Base-by-base conservation (phyloP, 2,113 vertebrate genomes). In the Pomatorhinus ruficollis region DNA sequence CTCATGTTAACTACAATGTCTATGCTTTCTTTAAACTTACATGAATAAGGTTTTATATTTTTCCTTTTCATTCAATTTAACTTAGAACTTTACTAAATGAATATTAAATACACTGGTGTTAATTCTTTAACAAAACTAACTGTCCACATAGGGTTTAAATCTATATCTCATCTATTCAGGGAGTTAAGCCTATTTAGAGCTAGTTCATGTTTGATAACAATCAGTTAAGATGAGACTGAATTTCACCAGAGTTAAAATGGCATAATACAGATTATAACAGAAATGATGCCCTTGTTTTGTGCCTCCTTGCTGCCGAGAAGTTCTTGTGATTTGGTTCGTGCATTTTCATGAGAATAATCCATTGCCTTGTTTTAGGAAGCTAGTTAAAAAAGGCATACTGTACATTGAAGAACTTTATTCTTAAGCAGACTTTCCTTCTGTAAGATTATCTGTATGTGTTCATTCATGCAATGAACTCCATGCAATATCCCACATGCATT, bases 401-500 rank as follows among this genome's bases (percentile, higher is more conserved):
- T 16, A 61, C 2, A 1, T 1, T 27, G 42, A 63, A 59, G 35
- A 76, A 50, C 30, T 74, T 81, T 47, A 52, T 64, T 50, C 22
- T 76, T 25, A 63, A 53, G 24, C 25, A 66, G 63, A 24, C 16
- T 71, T 76, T 49, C 68, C 25, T 76, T 72, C 50, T 56, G 6
- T 50, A 30, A 69, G 49, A 77, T 28, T 74, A 30, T 19, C 61
- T 72, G 59, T 11, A 18, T 3, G 5, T 28, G 33, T 30, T 60
- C 12, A 20, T 69, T 54, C 1, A 5, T 52, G 35, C 59, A 59
- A n/a, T 15, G 42, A 49, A n/a, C 27, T 37, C 70, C n/a, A 28
- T 8, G 28, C 42, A 77, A 18, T 15, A 17, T 22, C 61, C 44
- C 47, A 14, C 23, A 6, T 0, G 2, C 22, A 2, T 10, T 0